These are phyloP conservation scores for Helostoma temminkii DNA, from an alignment of 2,797 vertebrate species.

Conservation along the genomic window DNA sequence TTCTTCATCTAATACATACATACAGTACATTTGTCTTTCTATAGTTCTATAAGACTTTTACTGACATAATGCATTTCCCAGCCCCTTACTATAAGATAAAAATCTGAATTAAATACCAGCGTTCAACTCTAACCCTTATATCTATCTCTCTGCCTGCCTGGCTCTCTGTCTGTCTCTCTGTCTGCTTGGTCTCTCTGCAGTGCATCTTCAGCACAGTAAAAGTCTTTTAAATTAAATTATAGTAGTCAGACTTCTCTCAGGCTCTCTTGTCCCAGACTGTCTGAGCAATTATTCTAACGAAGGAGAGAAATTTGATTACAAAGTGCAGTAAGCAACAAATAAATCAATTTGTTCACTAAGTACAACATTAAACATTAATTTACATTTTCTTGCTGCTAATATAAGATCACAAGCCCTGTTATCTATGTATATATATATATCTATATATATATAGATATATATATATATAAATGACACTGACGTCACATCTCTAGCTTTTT, in stretches of 20 bases:
- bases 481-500: conserved; percentile 15
- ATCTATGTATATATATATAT: background rate
- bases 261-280: conserved; percentile 56
- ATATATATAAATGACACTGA: too few species aligned
- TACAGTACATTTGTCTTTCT: background rate
- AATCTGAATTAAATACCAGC: too few species aligned
- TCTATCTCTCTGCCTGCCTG: background rate
- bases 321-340: conserved; percentile 52
- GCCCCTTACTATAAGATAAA: too few species aligned
- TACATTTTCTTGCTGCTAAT: conserved; percentile 24
- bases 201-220: conserved; percentile 33
- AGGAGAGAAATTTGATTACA: conserved; percentile 72
- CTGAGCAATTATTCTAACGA: conserved; percentile 74
- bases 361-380: conserved; percentile 50
- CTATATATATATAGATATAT: too few species aligned
- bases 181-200: conserved; percentile 4
- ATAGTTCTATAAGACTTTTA: too few species aligned
- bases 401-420: conserved; percentile 25
- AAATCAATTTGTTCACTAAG: conserved; percentile 65
- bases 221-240: conserved; percentile 67
- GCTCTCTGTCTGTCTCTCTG: background rate
- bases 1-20: background rate
- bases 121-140: too few species aligned
- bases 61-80: too few species aligned
- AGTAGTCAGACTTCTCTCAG: conserved; percentile 45